Evolutionary conservation across 2,797 vertebrate species (phyloP), one percentile per base, ranked within the genome.

Genomic region (Myotis planiceps): DNA sequence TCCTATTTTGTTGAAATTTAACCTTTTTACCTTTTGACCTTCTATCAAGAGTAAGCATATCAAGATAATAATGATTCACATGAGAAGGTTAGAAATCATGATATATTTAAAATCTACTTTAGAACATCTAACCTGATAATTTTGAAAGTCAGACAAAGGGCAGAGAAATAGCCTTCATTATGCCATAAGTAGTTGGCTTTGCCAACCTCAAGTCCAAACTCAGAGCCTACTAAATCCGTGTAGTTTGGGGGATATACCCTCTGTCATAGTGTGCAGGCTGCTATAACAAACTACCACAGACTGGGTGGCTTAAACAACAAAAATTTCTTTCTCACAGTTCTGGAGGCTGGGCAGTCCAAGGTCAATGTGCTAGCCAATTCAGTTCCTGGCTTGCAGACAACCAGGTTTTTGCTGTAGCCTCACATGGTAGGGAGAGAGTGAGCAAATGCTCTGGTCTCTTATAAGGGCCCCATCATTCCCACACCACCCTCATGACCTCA

Each of bases 111-210:
- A 85, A 72, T 47, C 47, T 66, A 34, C 10, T 3, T 32, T 9
- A 92, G 58, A 78, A 88, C 6, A 69, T 66, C 4, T 78, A 42
- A 66, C 27, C 76, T 74, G 66, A 63, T 74, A 55, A 87, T 87
- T 76, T 53, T 92, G 74, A 65, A 86, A 87, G 58, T 60, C 34
- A 86, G 58, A 84, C 58, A 90, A 90, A 81, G 51, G 53, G 4
- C 60, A 86, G 47, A 72, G 21, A 95, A 79, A 74, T 34, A 45
- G 66, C 8, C 37, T 92, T 92, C 25, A 75, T 95, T 94, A 92
- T 89, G 19, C 32, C 18, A 63, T 63, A 29, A 8, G 29, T 65
- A 9, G 9, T 60, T 84, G 32, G 21, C 32, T 76, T 37, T 72
- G 63, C 29, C 69, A 72, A 58, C 23, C 29, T 88, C 84, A 82